A percentile compares a stretch with the other conserved stretches of the same genome.
phyloP scores from a whole-genome alignment of 2,113 vertebrate genomes.

The Albula glossodonta region DNA sequence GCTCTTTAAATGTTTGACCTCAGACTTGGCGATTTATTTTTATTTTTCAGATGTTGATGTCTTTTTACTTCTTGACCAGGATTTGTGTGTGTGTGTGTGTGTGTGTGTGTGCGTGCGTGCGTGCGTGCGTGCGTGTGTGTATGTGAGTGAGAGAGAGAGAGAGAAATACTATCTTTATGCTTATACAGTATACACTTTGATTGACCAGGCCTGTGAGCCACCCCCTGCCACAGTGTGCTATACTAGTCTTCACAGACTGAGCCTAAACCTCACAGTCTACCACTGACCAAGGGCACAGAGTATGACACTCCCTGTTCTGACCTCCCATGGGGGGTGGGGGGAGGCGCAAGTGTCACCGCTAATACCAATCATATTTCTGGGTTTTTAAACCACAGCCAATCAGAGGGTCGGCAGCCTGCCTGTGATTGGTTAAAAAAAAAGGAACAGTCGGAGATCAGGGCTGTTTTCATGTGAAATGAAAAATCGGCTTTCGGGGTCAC shows the following conservation, averaged over 20 bases:
- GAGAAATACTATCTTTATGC: no score
- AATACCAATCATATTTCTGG: neutral
- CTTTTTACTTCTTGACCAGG: neutral
- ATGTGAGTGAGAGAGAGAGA: neutral
- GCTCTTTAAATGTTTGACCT: neutral
- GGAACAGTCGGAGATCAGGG: neutral
- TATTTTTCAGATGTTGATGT: neutral
- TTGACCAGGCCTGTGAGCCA: no score
- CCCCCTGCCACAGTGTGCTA: no score
- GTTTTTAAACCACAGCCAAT: neutral
- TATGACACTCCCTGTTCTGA: no score
- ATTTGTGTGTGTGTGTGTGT: constrained; percentile 7
- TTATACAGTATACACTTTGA: no score
- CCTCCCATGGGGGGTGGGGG: no score
- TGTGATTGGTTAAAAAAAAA: neutral
- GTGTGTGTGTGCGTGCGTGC: constrained; percentile 13
- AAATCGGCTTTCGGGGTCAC: neutral
- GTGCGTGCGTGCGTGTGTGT: neutral
- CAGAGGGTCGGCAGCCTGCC: neutral
- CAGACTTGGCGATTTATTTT: neutral
- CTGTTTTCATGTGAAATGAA: neutral
- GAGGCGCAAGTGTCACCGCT: no score
- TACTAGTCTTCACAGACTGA: no score
- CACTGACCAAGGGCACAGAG: no score
- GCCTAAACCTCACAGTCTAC: no score